Evolutionary conservation across 2,888 invertebrate species (phyloP), one percentile per base, ranked within the genome.

Genomic region (Oasisia sp.): DNA sequence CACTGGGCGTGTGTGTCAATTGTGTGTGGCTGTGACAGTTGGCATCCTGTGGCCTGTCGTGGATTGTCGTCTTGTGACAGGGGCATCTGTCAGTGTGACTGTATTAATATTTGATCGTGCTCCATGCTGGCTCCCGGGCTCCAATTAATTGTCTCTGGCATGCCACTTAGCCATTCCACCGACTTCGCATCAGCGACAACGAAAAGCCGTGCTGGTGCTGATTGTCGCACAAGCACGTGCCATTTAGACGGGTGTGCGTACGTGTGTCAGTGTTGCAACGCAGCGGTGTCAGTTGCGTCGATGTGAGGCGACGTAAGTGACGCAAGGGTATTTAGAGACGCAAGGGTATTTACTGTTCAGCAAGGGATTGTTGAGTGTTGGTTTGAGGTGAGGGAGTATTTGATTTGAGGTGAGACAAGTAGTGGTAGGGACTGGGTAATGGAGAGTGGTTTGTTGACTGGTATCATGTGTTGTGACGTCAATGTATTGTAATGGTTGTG

Each of bases 61-160:
- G 74, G 74, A n/a, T n/a, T n/a, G 74, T n/a, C n/a, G 0, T 27
- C 19, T 74, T 74, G 74, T 74, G n/a, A 74, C 74, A 74, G 74
- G 19, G 27, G 5, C 74, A 74, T 74, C 74, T 74, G 74, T 74
- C 74, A 74, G 7, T 19, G 74, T 27, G 74, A 19, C 27, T n/a
- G 74, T 74, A 74, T 74, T 74, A 74, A 74, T 74, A 74, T 74
- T 74, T 74, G 74, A 74, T 74, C 74, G 5, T 74, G 74, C 74
- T n/a, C 7, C 19, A 74, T 74, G 74, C 74, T 7, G 1, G 74
- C 27, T 27, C 74, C 74, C 27, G 19, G 74, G 0, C 74, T 4
- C 74, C 74, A 19, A 74, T 74, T 74, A 74, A 74, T 74, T 74
- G 74, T 74, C 74, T 74, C 27, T n/a, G 74, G 74, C 74, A 74